Base-by-base conservation (phyloP, 2,888 invertebrate species). In the Epsilonema sp. region DNA sequence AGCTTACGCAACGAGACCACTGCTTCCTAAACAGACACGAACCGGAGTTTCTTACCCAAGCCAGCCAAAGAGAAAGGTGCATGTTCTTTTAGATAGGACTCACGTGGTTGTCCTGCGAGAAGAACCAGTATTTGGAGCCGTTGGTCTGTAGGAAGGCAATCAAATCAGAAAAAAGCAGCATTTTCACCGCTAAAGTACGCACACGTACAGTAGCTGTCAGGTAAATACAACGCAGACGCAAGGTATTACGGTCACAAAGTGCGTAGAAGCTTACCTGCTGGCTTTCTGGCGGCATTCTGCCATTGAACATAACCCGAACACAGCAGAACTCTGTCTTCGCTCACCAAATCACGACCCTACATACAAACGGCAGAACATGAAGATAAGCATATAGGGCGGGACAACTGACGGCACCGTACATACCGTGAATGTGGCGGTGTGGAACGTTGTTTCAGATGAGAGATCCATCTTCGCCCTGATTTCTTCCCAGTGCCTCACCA, bases 1-100 rank as follows among this genome's bases (percentile, higher is more conserved):
- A 92, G 69, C 65, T 87, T 86, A 65, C 83, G 83, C 47, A 92
- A 73, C 0, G 89, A 83, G 16, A 90, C 82, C 46, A 90, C 85
- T 52, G 89, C 85, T 44, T 87, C 82, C 80, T 83, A n/a, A n/a
- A 69, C 38, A 67, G 66, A 45, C 43, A 51, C 47, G 46, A 47
- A 52, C 26, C 13, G 36, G 13, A 25, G 37, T n/a, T 42, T 26
- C 11, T 11, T 31, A 31, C 36, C 11, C 11, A 13, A n/a, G n/a
- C n/a, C n/a, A n/a, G n/a, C n/a, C 19, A n/a, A 22, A 22, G 16
- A n/a, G 11, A 42, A 8, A 8, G n/a, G 42, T 31, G 26, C 5
- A n/a, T 16, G 5, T 23, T 8, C n/a, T 24, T 16, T 23, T 23
- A 19, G 16, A 24, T 8, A 42, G 8, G 19, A 48, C 51, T 36